These are phyloP conservation scores for Pseudomyrmex sp. DNA, from an alignment of 1,140 invertebrate genomes.

Conservation along the genomic window DNA sequence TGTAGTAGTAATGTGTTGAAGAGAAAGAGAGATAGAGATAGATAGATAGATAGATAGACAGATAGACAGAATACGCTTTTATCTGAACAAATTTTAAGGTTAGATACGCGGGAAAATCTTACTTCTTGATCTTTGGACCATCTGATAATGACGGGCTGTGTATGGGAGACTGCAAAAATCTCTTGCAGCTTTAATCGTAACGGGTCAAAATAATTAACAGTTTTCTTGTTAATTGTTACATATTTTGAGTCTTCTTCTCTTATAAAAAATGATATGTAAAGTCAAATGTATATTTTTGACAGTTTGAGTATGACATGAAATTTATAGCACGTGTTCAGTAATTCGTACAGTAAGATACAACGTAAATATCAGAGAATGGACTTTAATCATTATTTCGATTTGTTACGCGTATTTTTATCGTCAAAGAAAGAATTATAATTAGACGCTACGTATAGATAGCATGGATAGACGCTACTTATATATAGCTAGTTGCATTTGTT, in stretches of 20 bases:
- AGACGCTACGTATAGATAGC: background rate
- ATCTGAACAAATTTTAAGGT: conserved; percentile 40
- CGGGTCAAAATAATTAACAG: conserved; percentile 23
- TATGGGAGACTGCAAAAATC: background rate
- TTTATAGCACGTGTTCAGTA: too few species aligned
- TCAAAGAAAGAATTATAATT: background rate
- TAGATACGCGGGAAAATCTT: conserved; percentile 9
- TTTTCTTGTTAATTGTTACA: conserved; percentile 18
- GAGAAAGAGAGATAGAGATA: too few species aligned
- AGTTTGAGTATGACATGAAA: too few species aligned
- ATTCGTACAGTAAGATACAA: too few species aligned
- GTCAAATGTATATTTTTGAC: too few species aligned
- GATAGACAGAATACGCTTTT: conserved; percentile 5
- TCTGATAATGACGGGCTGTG: conserved; percentile 39
- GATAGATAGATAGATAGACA: background rate
- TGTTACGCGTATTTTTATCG: background rate
- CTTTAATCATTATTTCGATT: background rate
- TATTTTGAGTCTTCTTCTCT: too few species aligned
- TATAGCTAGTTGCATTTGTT: background rate
- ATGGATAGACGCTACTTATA: background rate
- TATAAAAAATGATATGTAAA: too few species aligned
- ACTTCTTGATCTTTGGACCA: conserved; percentile 21
- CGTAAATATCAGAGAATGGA: background rate
- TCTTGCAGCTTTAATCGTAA: background rate
- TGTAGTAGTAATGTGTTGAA: too few species aligned